Base-by-base conservation (phyloP, 2,797 vertebrate species). In the Allobates femoralis region DNA sequence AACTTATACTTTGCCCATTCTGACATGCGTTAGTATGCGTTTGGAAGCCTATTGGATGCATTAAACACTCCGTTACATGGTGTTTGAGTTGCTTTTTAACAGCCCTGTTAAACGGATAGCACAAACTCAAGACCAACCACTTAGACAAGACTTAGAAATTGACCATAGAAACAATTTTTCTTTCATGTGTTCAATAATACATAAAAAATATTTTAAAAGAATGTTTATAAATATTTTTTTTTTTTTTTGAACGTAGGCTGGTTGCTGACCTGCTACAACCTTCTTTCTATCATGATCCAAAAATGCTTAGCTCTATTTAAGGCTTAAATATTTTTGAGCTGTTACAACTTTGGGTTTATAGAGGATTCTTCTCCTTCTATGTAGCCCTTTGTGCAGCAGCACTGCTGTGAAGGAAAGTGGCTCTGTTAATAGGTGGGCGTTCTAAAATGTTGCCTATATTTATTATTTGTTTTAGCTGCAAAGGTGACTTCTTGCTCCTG, bases 391-490 rank as follows among this genome's bases (percentile, higher is more conserved):
- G 60, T 85, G 30, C 30, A 21, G 75, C 21, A 34, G n/a, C 15
- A 16, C 21, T 56, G 19, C 66, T 83, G 53, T 23, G 6, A 51
- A 75, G 81, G 28, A 83, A 34, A 41, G 69, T 75, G 69, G 34
- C 69, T 55, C 71, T 7, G 30, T 85, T 85, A 85, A 85, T 85
- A 85, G 83, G 62, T 46, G 64, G 84, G 62, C 51, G 75, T 69
- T 79, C 60, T 56, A 26, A 78, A 62, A 78, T 56, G 14, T 64
- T 85, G 51, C 75, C 75, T 46, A 55, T 77, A 69, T 71, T 76
- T 78, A 85, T 85, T 85, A 85, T 85, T 85, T 85, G 55, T 85
- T 79, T 69, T 56, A 79, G 21, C 37, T 85, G 62, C 51, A 71
- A 67, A 69, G 34, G 32, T 28, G 78, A 69, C 26, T 85, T 85